These are phyloP conservation scores for Chrysemys picta DNA, from an alignment of 2,113 vertebrate species.

Conservation along the genomic window DNA sequence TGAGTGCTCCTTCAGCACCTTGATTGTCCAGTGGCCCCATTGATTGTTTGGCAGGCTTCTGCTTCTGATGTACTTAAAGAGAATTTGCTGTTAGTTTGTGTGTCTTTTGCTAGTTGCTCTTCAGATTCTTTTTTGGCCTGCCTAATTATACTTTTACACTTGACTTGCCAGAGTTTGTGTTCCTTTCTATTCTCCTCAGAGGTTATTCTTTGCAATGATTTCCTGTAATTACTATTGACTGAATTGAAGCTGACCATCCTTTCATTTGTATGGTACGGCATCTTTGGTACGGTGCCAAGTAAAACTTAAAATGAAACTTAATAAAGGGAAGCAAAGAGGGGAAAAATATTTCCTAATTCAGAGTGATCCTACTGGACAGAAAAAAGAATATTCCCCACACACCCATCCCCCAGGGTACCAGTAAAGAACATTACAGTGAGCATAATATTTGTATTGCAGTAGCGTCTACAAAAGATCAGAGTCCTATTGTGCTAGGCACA, in stretches of 20 bases:
- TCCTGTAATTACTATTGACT: conserved; percentile 53
- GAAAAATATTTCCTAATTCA: conserved; percentile 33
- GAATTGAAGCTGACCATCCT: conserved; percentile 11
- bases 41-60: background rate
- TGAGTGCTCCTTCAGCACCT: background rate
- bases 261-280: conserved; percentile 31
- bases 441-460: background rate
- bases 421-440: background rate
- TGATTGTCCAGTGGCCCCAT: background rate
- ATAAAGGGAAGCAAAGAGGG: background rate
- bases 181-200: conserved; percentile 7
- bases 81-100: background rate
- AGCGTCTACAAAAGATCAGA: background rate
- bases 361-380: background rate
- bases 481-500: background rate
- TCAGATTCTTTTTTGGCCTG: background rate
- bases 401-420: background rate
- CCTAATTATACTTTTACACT: background rate
- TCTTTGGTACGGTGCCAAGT: conserved; percentile 37
- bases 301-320: conserved; percentile 27
- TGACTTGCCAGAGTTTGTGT: background rate
- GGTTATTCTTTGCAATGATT: conserved; percentile 37
- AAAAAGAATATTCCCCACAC: conserved; percentile 28
- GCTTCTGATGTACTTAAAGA: background rate
- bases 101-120: background rate